A percentile compares a stretch with the other conserved stretches of the same genome.
These are phyloP conservation scores for Doryteuthis pealeii DNA, from an alignment of 1,140 invertebrate genomes.

Conservation along the genomic window DNA sequence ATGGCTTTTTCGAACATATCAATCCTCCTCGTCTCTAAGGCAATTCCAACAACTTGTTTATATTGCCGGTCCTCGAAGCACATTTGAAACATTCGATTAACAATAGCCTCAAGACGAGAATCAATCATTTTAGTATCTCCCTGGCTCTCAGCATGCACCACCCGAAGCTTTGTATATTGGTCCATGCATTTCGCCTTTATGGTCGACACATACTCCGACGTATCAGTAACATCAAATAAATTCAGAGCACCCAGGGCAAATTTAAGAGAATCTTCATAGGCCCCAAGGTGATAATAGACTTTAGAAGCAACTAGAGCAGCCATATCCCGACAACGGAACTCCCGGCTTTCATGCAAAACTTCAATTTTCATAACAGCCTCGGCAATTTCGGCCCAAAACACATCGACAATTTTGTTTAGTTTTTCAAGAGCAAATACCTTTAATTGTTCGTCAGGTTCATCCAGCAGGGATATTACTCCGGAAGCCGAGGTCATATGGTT, in stretches of 20 bases:
- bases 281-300: constrained; percentile 96
- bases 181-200: constrained; percentile 95
- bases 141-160: constrained; percentile 64
- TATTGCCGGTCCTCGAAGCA: constrained; percentile 93
- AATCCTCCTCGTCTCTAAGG: constrained; percentile 92
- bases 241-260: constrained; percentile 91
- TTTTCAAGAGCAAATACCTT: constrained; percentile 91
- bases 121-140: constrained; percentile 75
- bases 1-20: constrained; percentile 93
- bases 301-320: constrained; percentile 97
- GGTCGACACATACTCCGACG: constrained; percentile 95
- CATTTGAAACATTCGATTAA: constrained; percentile 95
- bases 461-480: constrained; percentile 92
- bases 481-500: constrained; percentile 61
- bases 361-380: constrained; percentile 98
- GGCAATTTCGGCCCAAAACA: constrained; percentile 98
- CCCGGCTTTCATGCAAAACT: constrained; percentile 90
- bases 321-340: constrained; percentile 82
- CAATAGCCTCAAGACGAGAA: constrained; percentile 85
- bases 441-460: constrained; percentile 89
- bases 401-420: constrained; percentile 90
- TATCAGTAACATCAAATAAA: constrained; percentile 89
- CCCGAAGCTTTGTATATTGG: constrained; percentile 86
- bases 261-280: constrained; percentile 92
- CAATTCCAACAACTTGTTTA: constrained; percentile 85